Evolutionary conservation across 2,113 vertebrate species (phyloP).

Genomic region (Etia nguti): DNA sequence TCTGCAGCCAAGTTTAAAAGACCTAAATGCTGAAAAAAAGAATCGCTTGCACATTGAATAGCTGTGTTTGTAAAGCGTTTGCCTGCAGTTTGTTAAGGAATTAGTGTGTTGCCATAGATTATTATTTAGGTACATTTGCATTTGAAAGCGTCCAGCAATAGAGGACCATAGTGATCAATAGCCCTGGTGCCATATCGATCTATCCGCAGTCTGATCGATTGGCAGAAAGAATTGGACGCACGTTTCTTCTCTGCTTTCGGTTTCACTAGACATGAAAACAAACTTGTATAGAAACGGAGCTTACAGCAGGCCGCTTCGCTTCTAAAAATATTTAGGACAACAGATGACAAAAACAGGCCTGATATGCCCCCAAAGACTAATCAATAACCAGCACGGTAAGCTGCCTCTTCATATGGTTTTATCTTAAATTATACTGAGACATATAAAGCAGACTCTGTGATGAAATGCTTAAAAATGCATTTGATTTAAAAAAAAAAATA

Average conservation of each 20-base stretch:
- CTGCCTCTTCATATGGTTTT: background rate
- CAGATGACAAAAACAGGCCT: slow-evolving; percentile 32
- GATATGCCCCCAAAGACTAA: background rate
- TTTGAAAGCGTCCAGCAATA: slow-evolving; percentile 66
- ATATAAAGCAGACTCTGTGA: background rate
- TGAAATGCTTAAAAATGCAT: background rate
- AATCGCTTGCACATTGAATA: slow-evolving; percentile 21
- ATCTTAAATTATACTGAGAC: background rate
- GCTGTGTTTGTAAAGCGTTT: slow-evolving; percentile 62
- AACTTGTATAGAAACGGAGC: background rate
- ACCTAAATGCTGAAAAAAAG: background rate
- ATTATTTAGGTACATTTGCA: slow-evolving; percentile 72
- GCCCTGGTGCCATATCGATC: slow-evolving; percentile 69
- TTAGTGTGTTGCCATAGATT: slow-evolving; percentile 70
- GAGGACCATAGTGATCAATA: slow-evolving; percentile 70
- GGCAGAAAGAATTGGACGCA: slow-evolving; percentile 53
- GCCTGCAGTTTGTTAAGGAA: slow-evolving; percentile 68
- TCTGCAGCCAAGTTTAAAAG: slow-evolving; percentile 9
- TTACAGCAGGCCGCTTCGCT: background rate
- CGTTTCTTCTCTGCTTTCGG: slow-evolving; percentile 36
- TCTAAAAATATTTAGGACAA: slow-evolving; percentile 22
- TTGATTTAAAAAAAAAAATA: background rate
- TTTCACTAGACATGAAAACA: slow-evolving; percentile 34
- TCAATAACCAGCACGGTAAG: background rate
- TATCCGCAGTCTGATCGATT: slow-evolving; percentile 73